These are phyloP conservation scores for Calameuta pallipes DNA, from an alignment of 2,888 invertebrate genomes.

Conservation along the genomic window DNA sequence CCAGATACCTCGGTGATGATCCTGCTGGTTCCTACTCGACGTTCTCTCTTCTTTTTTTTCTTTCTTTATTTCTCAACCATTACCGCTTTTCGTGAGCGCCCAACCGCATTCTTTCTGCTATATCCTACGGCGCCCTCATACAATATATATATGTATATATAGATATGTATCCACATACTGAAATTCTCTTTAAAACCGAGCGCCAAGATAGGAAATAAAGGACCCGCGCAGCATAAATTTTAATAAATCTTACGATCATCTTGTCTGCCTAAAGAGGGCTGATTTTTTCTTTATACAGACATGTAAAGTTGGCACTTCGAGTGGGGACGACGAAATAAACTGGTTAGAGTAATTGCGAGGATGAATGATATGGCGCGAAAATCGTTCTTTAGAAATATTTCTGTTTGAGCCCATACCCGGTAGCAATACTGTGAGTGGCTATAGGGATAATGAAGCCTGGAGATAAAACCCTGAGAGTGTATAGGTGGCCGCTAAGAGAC, in stretches of 20 bases:
- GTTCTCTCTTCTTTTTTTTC: background rate
- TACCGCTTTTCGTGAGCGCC: background rate
- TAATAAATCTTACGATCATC: background rate
- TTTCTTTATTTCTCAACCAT: conserved; percentile 9
- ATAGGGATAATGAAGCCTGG: background rate
- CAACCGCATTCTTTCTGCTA: background rate
- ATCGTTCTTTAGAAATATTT: background rate
- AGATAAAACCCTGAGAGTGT: conserved; percentile 8
- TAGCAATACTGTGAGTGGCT: background rate
- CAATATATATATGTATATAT: no score
- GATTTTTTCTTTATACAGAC: background rate
- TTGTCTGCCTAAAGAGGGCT: background rate
- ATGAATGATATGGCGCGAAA: background rate
- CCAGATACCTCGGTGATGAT: conserved; percentile 32
- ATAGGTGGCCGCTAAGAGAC: conserved; percentile 18
- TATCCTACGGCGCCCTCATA: background rate
- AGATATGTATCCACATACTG: background rate
- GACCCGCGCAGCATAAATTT: background rate
- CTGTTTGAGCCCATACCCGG: background rate
- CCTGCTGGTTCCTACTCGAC: conserved; percentile 21
- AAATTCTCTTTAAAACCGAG: background rate
- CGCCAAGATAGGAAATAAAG: background rate
- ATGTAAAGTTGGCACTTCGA: background rate
- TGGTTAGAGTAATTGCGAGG: background rate
- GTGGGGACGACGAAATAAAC: background rate